Base-by-base conservation (phyloP, 2,113 vertebrate genomes). In the Paraplagusia blochii region DNA sequence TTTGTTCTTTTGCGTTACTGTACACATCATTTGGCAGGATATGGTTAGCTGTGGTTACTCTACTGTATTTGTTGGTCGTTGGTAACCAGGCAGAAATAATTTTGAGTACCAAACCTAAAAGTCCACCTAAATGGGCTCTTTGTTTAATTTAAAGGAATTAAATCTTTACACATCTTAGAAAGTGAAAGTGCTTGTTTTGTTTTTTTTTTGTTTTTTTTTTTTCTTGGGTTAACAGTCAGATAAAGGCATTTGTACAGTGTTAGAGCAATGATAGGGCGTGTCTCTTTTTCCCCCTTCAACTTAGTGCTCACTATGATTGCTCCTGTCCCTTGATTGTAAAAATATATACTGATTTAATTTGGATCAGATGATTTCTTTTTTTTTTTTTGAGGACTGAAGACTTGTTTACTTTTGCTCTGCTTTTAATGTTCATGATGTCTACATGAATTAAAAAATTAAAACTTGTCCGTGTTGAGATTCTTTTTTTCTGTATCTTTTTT, bases 371-470 rank as follows among this genome's bases (percentile, higher is more conserved):
- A 45, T 40, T 40, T 40, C 13, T 29, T 29, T 74, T 40, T 40
- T 40, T 10, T 29, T 29, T 74, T 88, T 84, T 82, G 60, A 80
- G 76, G 80, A 86, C 56, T 80, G 61, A 75, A 79, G 38, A 82
- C 82, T 87, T 87, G 80, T 84, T 85, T 83, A 45, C 62, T 60
- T 84, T 83, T 80, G 62, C 65, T 84, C 80, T 80, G 69, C 80
- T 88, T 88, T 89, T 88, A 84, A 74, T 87, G 77, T 74, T 42
- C 62, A 76, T 88, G 80, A 82, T 88, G 86, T 90, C 83, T 76
- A 77, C 48, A 85, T 83, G 67, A 91, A 90, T 90, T 88, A 90
- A 87, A 76, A 73, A 19, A 63, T 4, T 29, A 29, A 84, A 84
- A 63, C 53, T 48, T 66, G 35, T 77, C 4, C 42, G 9, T 39